Evolutionary conservation across 2,797 vertebrate species (phyloP), one percentile per base, ranked within the genome.

Genomic region (Mallotus villosus): DNA sequence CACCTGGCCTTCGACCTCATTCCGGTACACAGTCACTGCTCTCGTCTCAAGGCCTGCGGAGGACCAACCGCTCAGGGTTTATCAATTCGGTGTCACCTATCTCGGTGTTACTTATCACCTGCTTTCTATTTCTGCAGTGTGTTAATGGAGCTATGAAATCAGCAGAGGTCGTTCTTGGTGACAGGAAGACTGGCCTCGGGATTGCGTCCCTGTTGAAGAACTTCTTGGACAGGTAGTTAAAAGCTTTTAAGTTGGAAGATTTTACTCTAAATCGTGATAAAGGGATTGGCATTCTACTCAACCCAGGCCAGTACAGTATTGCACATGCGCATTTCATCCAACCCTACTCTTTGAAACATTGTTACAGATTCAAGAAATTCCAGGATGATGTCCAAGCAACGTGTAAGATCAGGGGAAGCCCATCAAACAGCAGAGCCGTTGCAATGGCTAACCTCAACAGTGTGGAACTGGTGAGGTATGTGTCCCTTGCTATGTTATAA

Each of bases 361-460:
- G 16, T 29, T 67, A 37, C 85, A 98, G 97, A 69, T 98, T 95
- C 82, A 87, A 86, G 80, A 60, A 2, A 0, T 86, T 92, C 59
- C 93, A 96, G n/a, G 91, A 91, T 4, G 90, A 92, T 0, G 89
- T 95, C 19, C 17, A n/a, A 68, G 91, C 93, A 6, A 94, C 84
- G 80, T 92, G 78, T 2, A 79, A 75, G 77, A 91, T 86, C 51
- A 25, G 88, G 67, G 60, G 0, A 12, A 3, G 41, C 11, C 41
- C 41, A 46, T 3, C 1, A 0, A 82, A 93, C 84, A 94, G 90
- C 79, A 90, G 75, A 61, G 78, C 91, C 0, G 82, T 93, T 11
- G n/a, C 96, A 67, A 96, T 95, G 62, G 94, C 95, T 8, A 94
- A 92, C 73, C 89, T 97, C 60, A 89, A 89, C 87, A 94, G 89